Evolutionary conservation across 2,113 vertebrate genomes (phyloP).

Genomic region (Cinclus mexicanus): DNA sequence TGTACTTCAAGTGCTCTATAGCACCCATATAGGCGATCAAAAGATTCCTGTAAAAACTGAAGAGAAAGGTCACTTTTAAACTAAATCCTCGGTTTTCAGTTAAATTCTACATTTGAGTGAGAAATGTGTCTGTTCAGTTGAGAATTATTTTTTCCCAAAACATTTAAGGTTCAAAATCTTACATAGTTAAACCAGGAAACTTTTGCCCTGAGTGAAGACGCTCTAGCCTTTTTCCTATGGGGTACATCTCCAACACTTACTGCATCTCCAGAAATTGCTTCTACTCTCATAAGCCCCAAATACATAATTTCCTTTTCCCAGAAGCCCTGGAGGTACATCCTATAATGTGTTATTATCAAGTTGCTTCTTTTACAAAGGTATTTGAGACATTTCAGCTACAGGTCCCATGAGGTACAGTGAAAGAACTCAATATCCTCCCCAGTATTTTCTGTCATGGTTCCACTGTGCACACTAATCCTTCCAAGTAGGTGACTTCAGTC

Average conservation of each 20-base stretch:
- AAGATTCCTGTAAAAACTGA: not conserved
- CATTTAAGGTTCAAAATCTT: not conserved
- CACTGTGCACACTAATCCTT: not conserved
- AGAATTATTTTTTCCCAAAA: not conserved
- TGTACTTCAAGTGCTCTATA: not conserved
- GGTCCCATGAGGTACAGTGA: not conserved
- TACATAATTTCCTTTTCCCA: not conserved
- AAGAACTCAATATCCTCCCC: not conserved
- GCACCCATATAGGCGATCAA: not conserved
- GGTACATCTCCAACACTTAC: not conserved
- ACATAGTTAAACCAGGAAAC: not conserved
- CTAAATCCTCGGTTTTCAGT: not conserved
- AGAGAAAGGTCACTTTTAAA: not conserved
- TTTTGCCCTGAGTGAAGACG: not conserved
- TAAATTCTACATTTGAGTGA: not conserved
- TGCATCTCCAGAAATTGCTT: not conserved
- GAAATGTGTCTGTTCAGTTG: not conserved
- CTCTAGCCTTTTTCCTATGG: not conserved
- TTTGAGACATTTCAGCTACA: not conserved
- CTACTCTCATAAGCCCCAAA: not conserved
- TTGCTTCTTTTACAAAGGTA: not conserved
- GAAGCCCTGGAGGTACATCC: not conserved
- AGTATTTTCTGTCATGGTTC: not conserved
- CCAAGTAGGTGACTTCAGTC: slow-evolving; percentile 2
- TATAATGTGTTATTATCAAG: not conserved